phyloP scores from a whole-genome alignment of 2,797 vertebrate genomes.

The Uromys caudimaculatus region DNA sequence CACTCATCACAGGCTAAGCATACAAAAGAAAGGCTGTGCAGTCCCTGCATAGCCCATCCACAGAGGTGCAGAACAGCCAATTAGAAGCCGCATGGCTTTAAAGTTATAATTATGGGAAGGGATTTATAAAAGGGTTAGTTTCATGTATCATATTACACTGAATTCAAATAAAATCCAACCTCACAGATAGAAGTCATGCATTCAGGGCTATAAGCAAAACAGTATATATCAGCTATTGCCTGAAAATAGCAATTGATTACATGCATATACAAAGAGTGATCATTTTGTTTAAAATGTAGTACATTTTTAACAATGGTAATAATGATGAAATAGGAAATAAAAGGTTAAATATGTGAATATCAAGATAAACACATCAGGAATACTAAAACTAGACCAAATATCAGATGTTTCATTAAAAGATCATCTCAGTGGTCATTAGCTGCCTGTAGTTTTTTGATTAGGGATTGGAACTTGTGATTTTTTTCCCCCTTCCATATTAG shows the following conservation, averaged over 20 bases:
- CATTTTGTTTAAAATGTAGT: conserved; percentile 17
- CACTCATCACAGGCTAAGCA: neutral
- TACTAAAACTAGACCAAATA: neutral
- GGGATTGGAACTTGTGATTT: neutral
- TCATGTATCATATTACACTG: neutral
- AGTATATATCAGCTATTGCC: neutral
- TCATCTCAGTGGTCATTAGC: neutral
- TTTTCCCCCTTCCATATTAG: neutral
- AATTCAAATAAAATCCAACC: neutral
- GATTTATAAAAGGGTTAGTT: conserved; percentile 13
- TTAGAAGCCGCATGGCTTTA: neutral
- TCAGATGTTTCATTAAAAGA: neutral
- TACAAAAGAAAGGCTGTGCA: neutral
- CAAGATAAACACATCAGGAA: neutral
- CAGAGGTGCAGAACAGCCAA: neutral
- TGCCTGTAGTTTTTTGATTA: neutral
- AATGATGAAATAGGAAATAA: neutral
- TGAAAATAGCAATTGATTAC: neutral
- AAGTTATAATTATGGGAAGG: neutral
- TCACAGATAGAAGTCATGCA: neutral
- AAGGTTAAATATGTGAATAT: neutral
- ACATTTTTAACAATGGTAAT: neutral
- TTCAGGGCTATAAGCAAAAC: neutral
- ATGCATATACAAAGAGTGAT: neutral
- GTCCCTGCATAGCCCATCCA: neutral